A percentile compares a stretch with the other conserved stretches of the same genome.
Conservation (phyloP, 1,140 invertebrate species). For the Cardiocondyla obscurior region DNA sequence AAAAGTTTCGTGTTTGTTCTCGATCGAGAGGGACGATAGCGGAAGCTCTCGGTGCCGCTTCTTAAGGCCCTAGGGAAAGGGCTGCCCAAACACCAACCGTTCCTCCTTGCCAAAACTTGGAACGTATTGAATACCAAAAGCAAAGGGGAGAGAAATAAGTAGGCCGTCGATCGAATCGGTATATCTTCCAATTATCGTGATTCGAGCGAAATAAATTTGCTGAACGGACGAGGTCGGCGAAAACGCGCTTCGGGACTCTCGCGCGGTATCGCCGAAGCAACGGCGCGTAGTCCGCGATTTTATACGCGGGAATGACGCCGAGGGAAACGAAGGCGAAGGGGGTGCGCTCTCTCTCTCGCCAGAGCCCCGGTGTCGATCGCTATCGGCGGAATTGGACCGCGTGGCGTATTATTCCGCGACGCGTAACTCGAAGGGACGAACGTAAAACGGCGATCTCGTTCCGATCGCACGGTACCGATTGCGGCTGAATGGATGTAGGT, state of each 20-base stretch:
- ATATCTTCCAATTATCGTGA: background rate
- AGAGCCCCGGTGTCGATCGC: background rate
- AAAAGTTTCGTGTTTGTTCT: slow-evolving; percentile 57
- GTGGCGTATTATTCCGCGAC: slow-evolving; percentile 15
- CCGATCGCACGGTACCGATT: slow-evolving; percentile 33
- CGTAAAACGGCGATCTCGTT: slow-evolving; percentile 43
- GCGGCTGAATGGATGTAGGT: slow-evolving; percentile 41
- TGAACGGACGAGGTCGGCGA: background rate
- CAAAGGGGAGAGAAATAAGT: background rate
- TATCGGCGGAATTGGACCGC: slow-evolving; percentile 6
- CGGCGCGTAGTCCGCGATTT: background rate
- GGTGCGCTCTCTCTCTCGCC: too few relatives aligned
- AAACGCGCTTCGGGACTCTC: too few relatives aligned
- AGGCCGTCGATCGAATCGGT: background rate
- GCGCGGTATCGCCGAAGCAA: background rate
- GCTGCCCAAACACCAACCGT: background rate
- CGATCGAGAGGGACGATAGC: slow-evolving; percentile 7
- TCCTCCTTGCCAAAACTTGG: background rate
- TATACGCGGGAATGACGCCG: background rate
- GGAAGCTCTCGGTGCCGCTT: background rate
- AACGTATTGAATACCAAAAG: background rate
- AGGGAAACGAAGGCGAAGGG: background rate
- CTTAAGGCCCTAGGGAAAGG: background rate
- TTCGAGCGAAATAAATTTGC: background rate
- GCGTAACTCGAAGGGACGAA: slow-evolving; percentile 25